Evolutionary conservation across 2,888 invertebrate species (phyloP).

Genomic region (Phalangium opilio): DNA sequence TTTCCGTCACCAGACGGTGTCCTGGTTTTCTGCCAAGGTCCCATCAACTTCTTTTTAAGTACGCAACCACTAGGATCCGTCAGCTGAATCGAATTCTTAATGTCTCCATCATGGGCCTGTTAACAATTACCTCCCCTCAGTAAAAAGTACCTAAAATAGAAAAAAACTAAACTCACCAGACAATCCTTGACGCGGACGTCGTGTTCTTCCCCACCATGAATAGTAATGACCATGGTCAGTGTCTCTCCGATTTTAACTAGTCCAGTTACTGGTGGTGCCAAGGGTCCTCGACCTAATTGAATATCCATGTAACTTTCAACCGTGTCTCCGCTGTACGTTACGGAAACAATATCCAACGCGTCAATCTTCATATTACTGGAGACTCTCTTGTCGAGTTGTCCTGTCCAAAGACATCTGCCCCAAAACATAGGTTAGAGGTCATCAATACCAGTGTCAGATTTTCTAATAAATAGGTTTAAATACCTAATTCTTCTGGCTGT

Average conservation of each 20-base stretch:
- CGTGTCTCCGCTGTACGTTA: constrained; percentile 70
- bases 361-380: constrained; percentile 59
- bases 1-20: too few relatives aligned
- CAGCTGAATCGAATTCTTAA: constrained; percentile 47
- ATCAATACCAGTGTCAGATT: too few relatives aligned
- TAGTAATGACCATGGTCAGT: constrained; percentile 63
- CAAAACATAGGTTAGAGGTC: too few relatives aligned
- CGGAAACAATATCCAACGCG: constrained; percentile 60
- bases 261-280: constrained; percentile 53
- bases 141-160: too few relatives aligned
- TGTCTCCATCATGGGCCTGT: constrained; percentile 50
- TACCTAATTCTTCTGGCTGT: constrained; percentile 21
- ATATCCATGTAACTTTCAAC: constrained; percentile 62
- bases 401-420: constrained; percentile 61
- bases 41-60: constrained; percentile 60
- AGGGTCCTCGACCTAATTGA: constrained; percentile 50
- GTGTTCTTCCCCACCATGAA: constrained; percentile 61
- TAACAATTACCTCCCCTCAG: too few relatives aligned
- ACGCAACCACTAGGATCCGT: constrained; percentile 63
- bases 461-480: constrained; percentile 12
- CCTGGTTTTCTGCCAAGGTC: constrained; percentile 62
- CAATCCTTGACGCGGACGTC: constrained; percentile 62
- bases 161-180: constrained; percentile 6
- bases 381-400: constrained; percentile 55
- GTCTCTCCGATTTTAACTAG: constrained; percentile 64